A percentile compares a stretch with the other conserved stretches of the same genome.
Evolutionary conservation across 2,113 vertebrate species (phyloP).

Genomic region (human (Homo sapiens)): DNA sequence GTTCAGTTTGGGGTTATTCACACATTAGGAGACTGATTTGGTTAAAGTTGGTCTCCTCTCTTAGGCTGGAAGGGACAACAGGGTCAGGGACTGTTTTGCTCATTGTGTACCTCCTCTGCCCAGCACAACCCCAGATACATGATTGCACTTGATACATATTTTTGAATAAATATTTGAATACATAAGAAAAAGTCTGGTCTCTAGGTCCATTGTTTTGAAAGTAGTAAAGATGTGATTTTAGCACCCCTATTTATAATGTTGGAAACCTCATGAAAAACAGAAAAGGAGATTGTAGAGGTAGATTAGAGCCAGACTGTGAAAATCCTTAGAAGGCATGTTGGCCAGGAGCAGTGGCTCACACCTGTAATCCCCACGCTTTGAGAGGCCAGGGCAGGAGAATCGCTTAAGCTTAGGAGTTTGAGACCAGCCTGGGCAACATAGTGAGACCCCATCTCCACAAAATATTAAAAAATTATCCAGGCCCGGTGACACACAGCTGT

Average conservation of each 20-base stretch:
- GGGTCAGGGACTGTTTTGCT: not conserved
- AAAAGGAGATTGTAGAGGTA: not conserved
- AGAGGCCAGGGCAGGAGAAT: too few species aligned
- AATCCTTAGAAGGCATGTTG: too few species aligned
- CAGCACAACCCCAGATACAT: not conserved
- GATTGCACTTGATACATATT: not conserved
- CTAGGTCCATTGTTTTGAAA: not conserved
- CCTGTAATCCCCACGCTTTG: too few species aligned
- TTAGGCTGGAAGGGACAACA: not conserved
- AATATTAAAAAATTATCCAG: too few species aligned
- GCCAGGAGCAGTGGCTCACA: too few species aligned
- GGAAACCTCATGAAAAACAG: not conserved
- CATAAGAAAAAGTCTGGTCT: not conserved
- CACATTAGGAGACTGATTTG: not conserved
- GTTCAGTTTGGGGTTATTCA: not conserved
- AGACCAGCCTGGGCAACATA: too few species aligned
- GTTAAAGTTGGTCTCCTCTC: not conserved
- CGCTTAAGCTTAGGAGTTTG: too few species aligned
- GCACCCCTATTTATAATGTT: not conserved
- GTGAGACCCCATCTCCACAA: too few species aligned
- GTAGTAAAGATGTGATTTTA: not conserved
- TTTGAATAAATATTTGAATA: slow-evolving; percentile 30
- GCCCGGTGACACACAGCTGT: too few species aligned
- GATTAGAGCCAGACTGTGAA: too few species aligned
- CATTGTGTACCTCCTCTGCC: not conserved